These are phyloP conservation scores for Zaprionus lineosus DNA, from an alignment of 2,888 invertebrate species.

Conservation along the genomic window DNA sequence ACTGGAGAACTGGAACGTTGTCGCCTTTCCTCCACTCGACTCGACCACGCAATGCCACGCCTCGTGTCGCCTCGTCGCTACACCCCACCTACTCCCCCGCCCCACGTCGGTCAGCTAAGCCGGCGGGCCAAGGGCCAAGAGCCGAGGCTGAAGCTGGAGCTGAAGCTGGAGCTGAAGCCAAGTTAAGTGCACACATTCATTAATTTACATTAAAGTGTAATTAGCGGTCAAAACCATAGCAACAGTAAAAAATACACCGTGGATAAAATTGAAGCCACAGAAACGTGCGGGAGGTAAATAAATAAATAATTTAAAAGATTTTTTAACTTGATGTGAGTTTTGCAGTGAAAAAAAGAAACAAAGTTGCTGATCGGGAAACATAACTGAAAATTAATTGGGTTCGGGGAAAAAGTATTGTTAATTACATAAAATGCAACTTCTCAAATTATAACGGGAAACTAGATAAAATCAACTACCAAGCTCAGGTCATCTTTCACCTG, in stretches of 20 bases:
- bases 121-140: constrained; percentile 44
- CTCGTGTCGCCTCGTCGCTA: constrained; percentile 1
- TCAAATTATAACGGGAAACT: too few relatives aligned
- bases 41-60: constrained; percentile 1
- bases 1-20: constrained; percentile 25
- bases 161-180: too few relatives aligned
- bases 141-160: constrained; percentile 43
- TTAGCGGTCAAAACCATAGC: constrained; percentile 62
- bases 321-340: constrained; percentile 24
- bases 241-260: constrained; percentile 13
- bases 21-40: background rate
- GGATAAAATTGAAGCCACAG: constrained; percentile 49
- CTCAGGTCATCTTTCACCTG: too few relatives aligned
- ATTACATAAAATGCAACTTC: too few relatives aligned
- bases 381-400: constrained; percentile 18
- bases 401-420: too few relatives aligned
- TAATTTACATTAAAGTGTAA: constrained; percentile 81
- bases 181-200: constrained; percentile 75
- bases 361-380: constrained; percentile 3
- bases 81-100: background rate
- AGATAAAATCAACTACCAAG: too few relatives aligned
- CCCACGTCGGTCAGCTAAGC: constrained; percentile 38
- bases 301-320: constrained; percentile 55
- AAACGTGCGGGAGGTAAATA: constrained; percentile 42
- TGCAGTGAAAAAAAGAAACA: too few relatives aligned